These are phyloP conservation scores for Siniperca knerii DNA, from an alignment of 2,113 vertebrate genomes.

Conservation along the genomic window DNA sequence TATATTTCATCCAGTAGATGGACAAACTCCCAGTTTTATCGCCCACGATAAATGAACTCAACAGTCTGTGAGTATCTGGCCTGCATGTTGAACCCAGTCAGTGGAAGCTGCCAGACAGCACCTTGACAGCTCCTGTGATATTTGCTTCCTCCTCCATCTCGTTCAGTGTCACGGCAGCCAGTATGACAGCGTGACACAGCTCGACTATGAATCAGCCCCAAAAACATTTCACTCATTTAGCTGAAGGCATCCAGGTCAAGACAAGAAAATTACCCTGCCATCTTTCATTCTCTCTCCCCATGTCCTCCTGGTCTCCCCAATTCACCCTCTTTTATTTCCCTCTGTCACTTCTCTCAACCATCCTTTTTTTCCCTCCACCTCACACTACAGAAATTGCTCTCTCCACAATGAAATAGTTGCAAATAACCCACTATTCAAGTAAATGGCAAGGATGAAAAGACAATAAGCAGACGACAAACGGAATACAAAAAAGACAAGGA, in stretches of 20 bases:
- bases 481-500: not conserved
- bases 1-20: conserved; percentile 19
- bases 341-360: conserved; percentile 4
- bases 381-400: conserved; percentile 27
- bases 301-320: conserved; percentile 10
- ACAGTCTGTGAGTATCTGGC: conserved; percentile 35
- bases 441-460: conserved; percentile 23
- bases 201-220: conserved; percentile 19
- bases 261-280: conserved; percentile 45
- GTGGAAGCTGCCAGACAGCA: conserved; percentile 34
- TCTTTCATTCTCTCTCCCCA: conserved; percentile 39
- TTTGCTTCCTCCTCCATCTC: conserved; percentile 42
- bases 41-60: conserved; percentile 15
- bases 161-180: conserved; percentile 24
- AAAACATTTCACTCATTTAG: conserved; percentile 51
- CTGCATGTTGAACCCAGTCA: conserved; percentile 42
- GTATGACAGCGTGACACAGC: conserved; percentile 12
- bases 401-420: conserved; percentile 34
- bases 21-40: conserved; percentile 26
- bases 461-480: conserved; percentile 3
- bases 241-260: conserved; percentile 31
- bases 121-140: conserved; percentile 46
- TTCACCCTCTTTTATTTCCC: conserved; percentile 29
- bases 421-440: conserved; percentile 16
- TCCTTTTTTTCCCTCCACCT: conserved; percentile 8